Evolutionary conservation across 2,888 invertebrate genomes (phyloP), one percentile per base, ranked within the genome.

Genomic region (Scaptomyza flava): DNA sequence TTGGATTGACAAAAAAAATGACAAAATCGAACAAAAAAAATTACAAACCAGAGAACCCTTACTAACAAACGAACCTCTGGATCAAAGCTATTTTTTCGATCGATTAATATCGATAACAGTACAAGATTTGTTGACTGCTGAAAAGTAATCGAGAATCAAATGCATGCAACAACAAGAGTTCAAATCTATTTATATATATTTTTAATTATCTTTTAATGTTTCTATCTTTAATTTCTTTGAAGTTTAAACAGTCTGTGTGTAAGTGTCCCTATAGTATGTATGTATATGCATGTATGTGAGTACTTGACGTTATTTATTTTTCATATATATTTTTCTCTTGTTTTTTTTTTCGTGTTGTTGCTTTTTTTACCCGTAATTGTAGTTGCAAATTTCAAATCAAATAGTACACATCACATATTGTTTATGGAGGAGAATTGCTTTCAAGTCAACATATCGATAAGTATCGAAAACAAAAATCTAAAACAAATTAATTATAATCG

Each of bases 351-450:
- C 59, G 76, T 77, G 53, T 68, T 42, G 42, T 42, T 36, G 36
- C n/a, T 36, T 36, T 36, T 51, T 75, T 85, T 87, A 83, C 83
- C 83, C 83, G 83, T 83, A 83, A 72, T 85, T 87, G 72, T 77
- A 79, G 85, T 87, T 83, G 72, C 81, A 77, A 83, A 68, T 68
- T 54, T 72, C 67, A 83, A 82, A 82, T 67, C 65, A 82, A 68
- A 85, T 74, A 57, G 36, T 72, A 72, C 56, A 71, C 86, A 82
- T 81, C 85, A 81, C 81, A 81, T 68, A 70, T 47, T 45, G 48
- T 70, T 72, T 70, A 69, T 79, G 77, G 65, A 70, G 61, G 23
- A 46, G 23, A 50, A 33, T 34, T 42, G 42, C 33, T 33, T 43
- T 54, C 14, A 0, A 11, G 14, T 42, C 31, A 31, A 33, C 43